These are phyloP conservation scores for Mercenaria mercenaria DNA, from an alignment of 1,140 invertebrate genomes.

Conservation along the genomic window DNA sequence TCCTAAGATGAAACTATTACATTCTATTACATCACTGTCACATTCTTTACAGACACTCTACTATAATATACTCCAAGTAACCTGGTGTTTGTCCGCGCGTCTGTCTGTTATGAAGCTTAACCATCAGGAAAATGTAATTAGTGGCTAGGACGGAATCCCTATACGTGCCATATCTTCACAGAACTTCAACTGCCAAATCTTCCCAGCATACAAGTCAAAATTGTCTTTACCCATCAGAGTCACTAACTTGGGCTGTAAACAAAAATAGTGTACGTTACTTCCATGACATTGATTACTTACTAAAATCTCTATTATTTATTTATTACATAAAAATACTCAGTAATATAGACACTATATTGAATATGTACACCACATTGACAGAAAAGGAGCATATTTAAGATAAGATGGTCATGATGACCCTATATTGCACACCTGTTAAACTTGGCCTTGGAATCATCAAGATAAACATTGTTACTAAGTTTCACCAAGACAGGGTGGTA, in stretches of 20 bases:
- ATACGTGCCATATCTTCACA: constrained; percentile 81
- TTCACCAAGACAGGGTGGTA: no score
- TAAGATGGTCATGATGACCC: no score
- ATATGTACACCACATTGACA: no score
- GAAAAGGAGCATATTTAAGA: no score
- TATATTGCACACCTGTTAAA: no score
- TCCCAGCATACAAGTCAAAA: constrained; percentile 85
- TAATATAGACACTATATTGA: no score
- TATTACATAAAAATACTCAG: no score
- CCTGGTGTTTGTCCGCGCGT: neutral
- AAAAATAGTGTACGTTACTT: constrained; percentile 27
- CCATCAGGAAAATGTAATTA: constrained; percentile 44
- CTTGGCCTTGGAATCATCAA: no score
- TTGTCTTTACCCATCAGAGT: constrained; percentile 83
- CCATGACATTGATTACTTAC: neutral
- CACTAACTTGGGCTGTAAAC: constrained; percentile 83
- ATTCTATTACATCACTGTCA: neutral
- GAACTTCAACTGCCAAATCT: constrained; percentile 86
- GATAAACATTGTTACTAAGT: no score
- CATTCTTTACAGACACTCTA: neutral
- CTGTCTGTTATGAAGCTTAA: constrained; percentile 3
- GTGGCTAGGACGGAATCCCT: constrained; percentile 64
- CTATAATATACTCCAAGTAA: no score
- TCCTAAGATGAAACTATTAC: neutral
- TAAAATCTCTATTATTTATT: no score